These are phyloP conservation scores for Heliconius hewitsoni DNA, from an alignment of 1,140 invertebrate genomes.

Conservation along the genomic window DNA sequence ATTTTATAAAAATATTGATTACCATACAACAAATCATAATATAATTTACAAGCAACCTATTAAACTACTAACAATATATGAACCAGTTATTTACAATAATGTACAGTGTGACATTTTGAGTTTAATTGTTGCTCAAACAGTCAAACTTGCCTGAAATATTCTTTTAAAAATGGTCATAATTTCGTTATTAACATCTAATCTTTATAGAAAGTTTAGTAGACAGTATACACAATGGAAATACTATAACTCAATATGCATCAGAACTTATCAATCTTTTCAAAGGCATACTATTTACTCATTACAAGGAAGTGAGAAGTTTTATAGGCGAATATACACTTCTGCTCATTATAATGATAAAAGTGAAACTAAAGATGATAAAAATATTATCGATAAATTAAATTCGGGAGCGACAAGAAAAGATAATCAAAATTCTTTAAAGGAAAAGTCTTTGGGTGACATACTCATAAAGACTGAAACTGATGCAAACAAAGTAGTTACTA, in stretches of 20 bases:
- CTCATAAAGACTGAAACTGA: constrained; percentile 73
- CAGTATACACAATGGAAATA: constrained; percentile 43
- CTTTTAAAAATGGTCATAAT: constrained; percentile 56
- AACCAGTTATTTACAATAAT: neutral
- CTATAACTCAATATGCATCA: constrained; percentile 36
- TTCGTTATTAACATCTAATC: constrained; percentile 56
- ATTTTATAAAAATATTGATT: constrained; percentile 9
- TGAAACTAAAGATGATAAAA: constrained; percentile 46
- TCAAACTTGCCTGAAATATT: constrained; percentile 8
- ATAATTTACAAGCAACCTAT: neutral
- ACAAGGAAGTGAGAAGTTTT: constrained; percentile 35
- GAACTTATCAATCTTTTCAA: constrained; percentile 38
- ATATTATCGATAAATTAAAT: constrained; percentile 37
- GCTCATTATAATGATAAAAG: constrained; percentile 57
- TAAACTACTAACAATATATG: neutral
- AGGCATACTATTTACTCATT: constrained; percentile 30
- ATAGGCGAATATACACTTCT: constrained; percentile 54
- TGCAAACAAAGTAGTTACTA: constrained; percentile 63
- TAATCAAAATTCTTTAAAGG: constrained; percentile 48
- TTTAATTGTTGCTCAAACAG: neutral
- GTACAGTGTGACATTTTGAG: constrained; percentile 6
- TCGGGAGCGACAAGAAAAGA: constrained; percentile 39
- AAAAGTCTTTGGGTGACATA: constrained; percentile 58
- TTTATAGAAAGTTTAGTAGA: constrained; percentile 66
- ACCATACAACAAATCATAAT: neutral